These are phyloP conservation scores for Zoroaster sp. DNA, from an alignment of 53 echinoderm and acorn worm genomes.

Conservation along the genomic window DNA sequence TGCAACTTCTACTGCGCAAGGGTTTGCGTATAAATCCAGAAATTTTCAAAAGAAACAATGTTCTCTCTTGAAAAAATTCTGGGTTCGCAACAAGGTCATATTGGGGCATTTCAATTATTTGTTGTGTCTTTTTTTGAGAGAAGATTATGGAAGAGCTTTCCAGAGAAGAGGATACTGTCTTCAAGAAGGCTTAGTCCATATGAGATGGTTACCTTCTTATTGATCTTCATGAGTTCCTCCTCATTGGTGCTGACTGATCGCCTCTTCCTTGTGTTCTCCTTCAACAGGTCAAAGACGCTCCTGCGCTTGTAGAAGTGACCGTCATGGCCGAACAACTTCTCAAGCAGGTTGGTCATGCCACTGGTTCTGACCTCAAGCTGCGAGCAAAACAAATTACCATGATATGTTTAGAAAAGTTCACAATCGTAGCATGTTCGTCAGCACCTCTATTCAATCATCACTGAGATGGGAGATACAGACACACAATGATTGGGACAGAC, in stretches of 20 bases:
- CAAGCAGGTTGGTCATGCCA: constrained; percentile 46
- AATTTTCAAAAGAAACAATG: too few relatives aligned
- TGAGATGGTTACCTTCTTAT: constrained; percentile 40
- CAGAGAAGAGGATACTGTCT: not conserved
- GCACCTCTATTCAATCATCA: too few relatives aligned
- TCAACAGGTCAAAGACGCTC: constrained; percentile 65
- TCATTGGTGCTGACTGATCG: constrained; percentile 4
- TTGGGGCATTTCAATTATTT: too few relatives aligned
- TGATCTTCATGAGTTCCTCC: constrained; percentile 50
- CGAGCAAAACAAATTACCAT: not conserved
- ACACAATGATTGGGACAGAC: too few relatives aligned
- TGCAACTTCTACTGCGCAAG: too few relatives aligned
- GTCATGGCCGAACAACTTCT: constrained; percentile 52
- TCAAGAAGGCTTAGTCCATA: not conserved
- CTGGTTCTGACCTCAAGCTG: constrained; percentile 54
- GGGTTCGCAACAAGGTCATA: too few relatives aligned
- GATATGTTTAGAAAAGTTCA: not conserved
- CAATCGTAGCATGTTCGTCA: too few relatives aligned
- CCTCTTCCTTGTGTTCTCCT: constrained; percentile 38
- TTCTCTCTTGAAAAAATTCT: too few relatives aligned
- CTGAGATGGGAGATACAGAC: too few relatives aligned
- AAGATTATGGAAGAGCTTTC: not conserved
- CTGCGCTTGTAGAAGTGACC: constrained; percentile 57
- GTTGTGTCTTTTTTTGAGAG: too few relatives aligned
- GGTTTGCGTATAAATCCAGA: too few relatives aligned